Conservation (phyloP, 2,888 invertebrate species). For the Andrena haemorrhoa region DNA sequence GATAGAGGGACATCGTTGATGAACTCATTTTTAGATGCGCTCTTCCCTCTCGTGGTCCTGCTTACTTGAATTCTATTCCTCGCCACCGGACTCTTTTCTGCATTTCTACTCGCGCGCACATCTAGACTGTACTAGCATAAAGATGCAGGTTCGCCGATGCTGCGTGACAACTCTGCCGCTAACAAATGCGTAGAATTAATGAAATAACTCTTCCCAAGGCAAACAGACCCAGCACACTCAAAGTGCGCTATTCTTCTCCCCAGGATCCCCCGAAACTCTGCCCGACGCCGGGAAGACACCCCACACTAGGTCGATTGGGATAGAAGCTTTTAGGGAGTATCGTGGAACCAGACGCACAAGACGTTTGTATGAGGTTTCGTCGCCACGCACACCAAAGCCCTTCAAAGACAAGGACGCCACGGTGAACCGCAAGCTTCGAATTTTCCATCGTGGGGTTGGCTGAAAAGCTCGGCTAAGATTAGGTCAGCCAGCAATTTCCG, state of each 20-base stretch:
- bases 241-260: slow-evolving; percentile 20
- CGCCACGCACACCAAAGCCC: background rate
- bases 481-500: slow-evolving; percentile 68
- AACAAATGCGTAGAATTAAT: slow-evolving; percentile 36
- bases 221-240: background rate
- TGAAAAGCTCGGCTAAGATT: slow-evolving; percentile 64
- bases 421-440: slow-evolving; percentile 50
- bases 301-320: slow-evolving; percentile 30
- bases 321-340: slow-evolving; percentile 58
- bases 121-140: slow-evolving; percentile 14
- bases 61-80: background rate
- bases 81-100: slow-evolving; percentile 9
- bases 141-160: background rate
- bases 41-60: slow-evolving; percentile 2
- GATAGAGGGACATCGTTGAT: slow-evolving; percentile 4
- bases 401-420: slow-evolving; percentile 58
- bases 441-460: slow-evolving; percentile 53
- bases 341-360: slow-evolving; percentile 39
- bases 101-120: slow-evolving; percentile 24
- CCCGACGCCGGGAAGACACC: slow-evolving; percentile 22
- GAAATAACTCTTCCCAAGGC: slow-evolving; percentile 1
- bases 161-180: background rate
- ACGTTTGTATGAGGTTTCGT: background rate
- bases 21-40: slow-evolving; percentile 19
- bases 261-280: background rate